These are phyloP conservation scores for Neelides folsomi DNA, from an alignment of 2,888 invertebrate genomes.

Conservation along the genomic window DNA sequence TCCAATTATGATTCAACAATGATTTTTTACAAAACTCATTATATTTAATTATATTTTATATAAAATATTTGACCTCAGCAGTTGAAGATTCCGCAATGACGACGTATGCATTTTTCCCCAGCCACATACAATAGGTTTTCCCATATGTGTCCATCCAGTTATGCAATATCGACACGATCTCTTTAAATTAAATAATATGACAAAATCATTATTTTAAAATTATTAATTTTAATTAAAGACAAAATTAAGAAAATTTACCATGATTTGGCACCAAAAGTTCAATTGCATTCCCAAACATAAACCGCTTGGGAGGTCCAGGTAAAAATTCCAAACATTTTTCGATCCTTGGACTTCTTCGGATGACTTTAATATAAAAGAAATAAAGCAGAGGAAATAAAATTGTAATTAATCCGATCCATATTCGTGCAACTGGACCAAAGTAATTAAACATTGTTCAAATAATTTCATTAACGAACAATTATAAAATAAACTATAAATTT, in stretches of 20 bases:
- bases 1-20: too few relatives aligned
- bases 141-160: conserved; percentile 3
- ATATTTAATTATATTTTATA: too few relatives aligned
- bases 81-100: conserved; percentile 1
- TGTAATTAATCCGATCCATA: too few relatives aligned
- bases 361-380: too few relatives aligned
- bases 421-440: too few relatives aligned
- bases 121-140: neutral
- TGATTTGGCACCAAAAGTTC: conserved; percentile 15
- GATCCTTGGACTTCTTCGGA: too few relatives aligned
- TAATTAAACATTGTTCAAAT: too few relatives aligned
- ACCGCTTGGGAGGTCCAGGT: conserved; percentile 12
- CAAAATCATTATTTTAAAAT: too few relatives aligned
- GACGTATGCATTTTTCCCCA: conserved; percentile 1
- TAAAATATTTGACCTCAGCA: conserved; percentile 2
- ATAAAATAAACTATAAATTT: too few relatives aligned
- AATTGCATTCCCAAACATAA: conserved; percentile 18
- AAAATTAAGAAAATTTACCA: conserved; percentile 7
- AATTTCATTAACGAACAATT: too few relatives aligned
- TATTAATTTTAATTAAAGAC: neutral
- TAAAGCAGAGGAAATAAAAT: too few relatives aligned
- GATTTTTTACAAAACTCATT: too few relatives aligned
- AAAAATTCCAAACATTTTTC: neutral
- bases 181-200: neutral
- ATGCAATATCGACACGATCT: conserved; percentile 1